Conservation (phyloP, 2,113 vertebrate species). For the Etia nguti region DNA sequence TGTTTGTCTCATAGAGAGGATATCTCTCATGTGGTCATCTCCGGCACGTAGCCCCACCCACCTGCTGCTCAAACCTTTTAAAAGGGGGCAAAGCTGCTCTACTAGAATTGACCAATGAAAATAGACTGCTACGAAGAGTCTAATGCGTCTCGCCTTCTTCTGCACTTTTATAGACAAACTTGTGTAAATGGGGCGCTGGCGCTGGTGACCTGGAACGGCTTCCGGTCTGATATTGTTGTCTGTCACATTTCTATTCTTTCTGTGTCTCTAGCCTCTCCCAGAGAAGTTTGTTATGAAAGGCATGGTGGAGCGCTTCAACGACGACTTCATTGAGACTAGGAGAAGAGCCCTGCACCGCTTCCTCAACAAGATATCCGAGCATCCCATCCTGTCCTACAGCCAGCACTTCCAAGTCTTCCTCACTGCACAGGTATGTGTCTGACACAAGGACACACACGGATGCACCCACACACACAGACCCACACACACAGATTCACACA, state of each 20-base stretch:
- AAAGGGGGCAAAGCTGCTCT: background rate
- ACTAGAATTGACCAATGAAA: background rate
- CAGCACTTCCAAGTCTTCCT: conserved; percentile 92
- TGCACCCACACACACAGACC: too few relatives aligned
- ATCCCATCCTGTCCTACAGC: conserved; percentile 89
- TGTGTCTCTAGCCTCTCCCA: conserved; percentile 82
- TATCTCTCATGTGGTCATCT: background rate
- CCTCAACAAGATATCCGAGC: conserved; percentile 85
- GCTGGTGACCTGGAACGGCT: background rate
- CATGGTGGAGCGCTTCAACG: conserved; percentile 93
- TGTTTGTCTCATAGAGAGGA: background rate
- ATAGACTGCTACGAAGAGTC: background rate
- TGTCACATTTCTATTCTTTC: fast-evolving
- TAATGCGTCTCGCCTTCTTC: background rate
- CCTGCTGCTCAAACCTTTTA: background rate
- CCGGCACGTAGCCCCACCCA: background rate
- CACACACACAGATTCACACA: background rate
- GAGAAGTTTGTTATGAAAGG: conserved; percentile 97
- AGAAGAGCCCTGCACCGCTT: conserved; percentile 89
- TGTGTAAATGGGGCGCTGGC: fast-evolving
- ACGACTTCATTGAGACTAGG: conserved; percentile 92
- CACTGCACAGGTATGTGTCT: conserved; percentile 72
- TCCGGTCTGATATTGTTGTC: fast-evolving
- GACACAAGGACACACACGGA: background rate
- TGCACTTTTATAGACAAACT: fast-evolving